A percentile compares a stretch with the other conserved stretches of the same genome.
Evolutionary conservation across 2,888 invertebrate species (phyloP).

Genomic region (Parochlus steinenii): DNA sequence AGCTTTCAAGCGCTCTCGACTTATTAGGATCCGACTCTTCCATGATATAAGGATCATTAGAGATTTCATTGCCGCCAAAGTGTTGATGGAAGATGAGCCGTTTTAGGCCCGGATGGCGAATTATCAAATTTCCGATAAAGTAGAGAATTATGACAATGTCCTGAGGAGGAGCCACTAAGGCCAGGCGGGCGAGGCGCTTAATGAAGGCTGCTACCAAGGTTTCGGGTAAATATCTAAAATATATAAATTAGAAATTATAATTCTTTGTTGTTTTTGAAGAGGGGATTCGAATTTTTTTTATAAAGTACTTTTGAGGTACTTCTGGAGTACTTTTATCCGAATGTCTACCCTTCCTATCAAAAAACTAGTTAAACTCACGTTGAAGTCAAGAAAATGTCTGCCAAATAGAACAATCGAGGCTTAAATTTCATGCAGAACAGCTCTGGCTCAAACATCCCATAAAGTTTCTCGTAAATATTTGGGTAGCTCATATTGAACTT

Average conservation of each 20-base stretch:
- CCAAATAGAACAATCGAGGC: constrained; percentile 69
- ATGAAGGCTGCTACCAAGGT: constrained; percentile 83
- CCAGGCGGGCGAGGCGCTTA: constrained; percentile 71
- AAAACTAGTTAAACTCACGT: constrained; percentile 43
- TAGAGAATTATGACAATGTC: constrained; percentile 60
- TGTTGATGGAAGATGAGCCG: constrained; percentile 38
- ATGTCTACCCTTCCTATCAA: too few species aligned
- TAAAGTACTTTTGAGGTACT: too few species aligned
- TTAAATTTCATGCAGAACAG: constrained; percentile 85
- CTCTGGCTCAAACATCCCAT: constrained; percentile 81
- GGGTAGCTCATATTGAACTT: constrained; percentile 91
- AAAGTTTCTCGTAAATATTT: constrained; percentile 86
- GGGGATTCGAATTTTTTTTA: too few species aligned
- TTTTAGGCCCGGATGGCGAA: constrained; percentile 71
- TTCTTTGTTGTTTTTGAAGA: too few species aligned
- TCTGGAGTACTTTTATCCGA: too few species aligned
- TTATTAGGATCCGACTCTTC: constrained; percentile 62
- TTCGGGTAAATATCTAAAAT: constrained; percentile 81
- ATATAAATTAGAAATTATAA: constrained; percentile 31
- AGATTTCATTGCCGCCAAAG: constrained; percentile 19
- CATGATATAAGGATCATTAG: constrained; percentile 66
- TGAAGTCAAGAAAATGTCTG: constrained; percentile 83
- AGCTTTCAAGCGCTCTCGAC: constrained; percentile 71
- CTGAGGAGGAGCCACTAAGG: constrained; percentile 66
- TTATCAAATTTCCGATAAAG: constrained; percentile 71